These are phyloP conservation scores for Alethe diademata DNA, from an alignment of 2,113 vertebrate species.

Conservation along the genomic window DNA sequence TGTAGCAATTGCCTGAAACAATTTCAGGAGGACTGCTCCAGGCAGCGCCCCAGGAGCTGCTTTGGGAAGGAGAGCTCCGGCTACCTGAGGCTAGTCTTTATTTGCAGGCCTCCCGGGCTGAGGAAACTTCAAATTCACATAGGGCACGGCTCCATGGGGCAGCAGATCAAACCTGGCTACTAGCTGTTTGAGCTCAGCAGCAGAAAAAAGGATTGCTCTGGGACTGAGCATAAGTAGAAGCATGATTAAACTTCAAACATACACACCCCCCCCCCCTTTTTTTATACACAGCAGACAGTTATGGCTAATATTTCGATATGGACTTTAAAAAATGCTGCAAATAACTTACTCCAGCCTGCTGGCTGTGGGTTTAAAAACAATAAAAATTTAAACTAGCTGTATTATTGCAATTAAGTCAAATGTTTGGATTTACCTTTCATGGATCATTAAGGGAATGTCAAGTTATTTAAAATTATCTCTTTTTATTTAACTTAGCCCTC, in stretches of 20 bases:
- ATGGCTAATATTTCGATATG: constrained; percentile 68
- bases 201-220: constrained; percentile 87
- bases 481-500: background rate
- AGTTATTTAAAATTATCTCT: constrained; percentile 1
- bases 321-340: constrained; percentile 70
- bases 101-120: constrained; percentile 75
- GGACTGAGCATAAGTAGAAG: constrained; percentile 78
- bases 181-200: constrained; percentile 84
- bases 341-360: constrained; percentile 55
- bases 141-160: constrained; percentile 82
- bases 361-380: background rate
- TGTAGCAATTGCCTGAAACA: constrained; percentile 70
- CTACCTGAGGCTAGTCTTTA: constrained; percentile 75
- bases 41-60: constrained; percentile 75
- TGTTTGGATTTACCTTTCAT: background rate
- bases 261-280: background rate
- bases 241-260: constrained; percentile 85
- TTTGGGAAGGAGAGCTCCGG: constrained; percentile 68
- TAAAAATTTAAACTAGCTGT: constrained; percentile 19
- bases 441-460: constrained; percentile 8
- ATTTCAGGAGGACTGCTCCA: constrained; percentile 75
- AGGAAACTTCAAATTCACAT: constrained; percentile 79
- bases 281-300: constrained; percentile 70
- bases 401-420: constrained; percentile 25
- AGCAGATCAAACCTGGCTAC: constrained; percentile 89